Evolutionary conservation across 1,140 invertebrate species (phyloP).

Genomic region (Drosophila ogumai): DNA sequence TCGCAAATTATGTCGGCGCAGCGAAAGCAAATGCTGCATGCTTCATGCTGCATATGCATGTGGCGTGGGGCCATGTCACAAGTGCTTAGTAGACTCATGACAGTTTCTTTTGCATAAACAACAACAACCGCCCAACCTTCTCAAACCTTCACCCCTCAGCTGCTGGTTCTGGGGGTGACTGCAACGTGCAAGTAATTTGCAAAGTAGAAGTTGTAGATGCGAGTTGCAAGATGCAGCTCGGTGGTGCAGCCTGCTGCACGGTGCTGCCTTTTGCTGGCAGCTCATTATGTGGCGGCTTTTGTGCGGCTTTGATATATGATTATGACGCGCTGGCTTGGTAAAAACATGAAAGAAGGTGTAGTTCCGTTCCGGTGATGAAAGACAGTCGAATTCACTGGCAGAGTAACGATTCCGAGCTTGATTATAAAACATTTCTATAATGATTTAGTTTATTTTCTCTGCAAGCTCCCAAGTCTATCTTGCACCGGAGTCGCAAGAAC

Average conservation of each 20-base stretch:
- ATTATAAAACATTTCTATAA: neutral
- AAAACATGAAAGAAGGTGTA: conserved; percentile 32
- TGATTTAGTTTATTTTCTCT: neutral
- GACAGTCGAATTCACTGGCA: neutral
- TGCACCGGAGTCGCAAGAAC: neutral
- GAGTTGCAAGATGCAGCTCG: conserved; percentile 38
- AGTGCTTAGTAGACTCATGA: conserved; percentile 76
- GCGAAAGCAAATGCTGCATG: conserved; percentile 82
- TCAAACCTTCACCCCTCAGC: neutral
- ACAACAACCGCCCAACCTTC: conserved; percentile 16
- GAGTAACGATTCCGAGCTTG: neutral
- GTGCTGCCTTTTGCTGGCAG: conserved; percentile 69
- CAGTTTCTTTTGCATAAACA: conserved; percentile 63
- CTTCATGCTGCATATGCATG: conserved; percentile 55
- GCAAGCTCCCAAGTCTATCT: neutral
- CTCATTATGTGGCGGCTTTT: conserved; percentile 73
- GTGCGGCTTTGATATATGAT: conserved; percentile 59
- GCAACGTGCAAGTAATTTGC: conserved; percentile 78
- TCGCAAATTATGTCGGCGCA: conserved; percentile 77
- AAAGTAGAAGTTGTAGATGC: conserved; percentile 66
- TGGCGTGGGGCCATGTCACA: conserved; percentile 75
- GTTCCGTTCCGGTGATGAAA: conserved; percentile 14
- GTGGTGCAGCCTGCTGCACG: conserved; percentile 32
- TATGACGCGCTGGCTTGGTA: conserved; percentile 42
- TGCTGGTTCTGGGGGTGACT: neutral